Evolutionary conservation across 2,113 vertebrate genomes (phyloP), one percentile per base, ranked within the genome.

Genomic region (Morone saxatilis): DNA sequence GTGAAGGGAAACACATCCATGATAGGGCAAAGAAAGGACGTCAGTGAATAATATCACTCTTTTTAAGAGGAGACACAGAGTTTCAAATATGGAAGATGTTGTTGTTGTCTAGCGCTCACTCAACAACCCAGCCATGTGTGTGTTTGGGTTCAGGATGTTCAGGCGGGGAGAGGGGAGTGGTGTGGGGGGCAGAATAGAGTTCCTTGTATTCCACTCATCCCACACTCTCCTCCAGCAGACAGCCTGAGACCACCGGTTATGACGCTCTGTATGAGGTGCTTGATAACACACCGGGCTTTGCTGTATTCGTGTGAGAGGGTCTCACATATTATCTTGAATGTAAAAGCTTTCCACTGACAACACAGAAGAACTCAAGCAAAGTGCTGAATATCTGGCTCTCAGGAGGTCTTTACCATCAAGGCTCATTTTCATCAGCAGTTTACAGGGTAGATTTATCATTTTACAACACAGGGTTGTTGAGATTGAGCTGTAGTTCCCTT

Each of bases 171-270:
- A 54, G 11, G 7, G 57, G 22, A 8, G 17, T 4, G 59, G 13
- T 70, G 36, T 2, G 48, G 48, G 59, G 5, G 17, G 16, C 71
- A 76, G 78, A 86, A 81, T 48, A 68, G 67, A 72, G 56, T 61
- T 68, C 72, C 73, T 78, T 88, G 81, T 88, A 1, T 78, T 77
- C 71, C 17, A 10, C 41, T 59, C 54, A 11, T 47, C 48, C 67
- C 56, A 66, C 76, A 61, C 19, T 56, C 16, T 79, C 40, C 20
- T 69, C 60, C 10, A 69, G 60, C 22, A n/a, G 22, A 65, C 16
- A 41, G 40, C 12, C 25, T 4, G 13, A 73, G 45, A 38, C 56
- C 60, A 41, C 20, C 22, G 6, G 9, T 38, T 45, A 38, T 31
- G 45, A 25, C 53, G 13, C 69, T 62, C 13, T 43, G 38, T 69